Conservation (phyloP, 2,113 vertebrate genomes). For the Pongo abelii region DNA sequence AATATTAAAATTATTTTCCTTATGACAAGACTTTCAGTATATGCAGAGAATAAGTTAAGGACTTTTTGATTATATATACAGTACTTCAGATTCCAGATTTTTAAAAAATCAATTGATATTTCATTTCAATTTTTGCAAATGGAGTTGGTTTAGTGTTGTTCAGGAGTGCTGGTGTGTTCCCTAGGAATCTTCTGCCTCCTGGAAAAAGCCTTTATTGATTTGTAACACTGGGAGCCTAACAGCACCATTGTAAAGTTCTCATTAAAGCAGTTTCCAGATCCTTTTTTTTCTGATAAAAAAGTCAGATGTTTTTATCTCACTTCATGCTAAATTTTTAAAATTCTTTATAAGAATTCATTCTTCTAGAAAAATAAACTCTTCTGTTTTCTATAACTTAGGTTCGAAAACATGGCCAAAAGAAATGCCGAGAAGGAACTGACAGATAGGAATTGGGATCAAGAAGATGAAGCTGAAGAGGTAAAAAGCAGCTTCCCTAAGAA, state of each 20-base stretch:
- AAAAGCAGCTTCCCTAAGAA: background rate
- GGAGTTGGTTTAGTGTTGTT: background rate
- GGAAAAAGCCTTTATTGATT: accelerated
- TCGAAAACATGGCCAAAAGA: constrained; percentile 93
- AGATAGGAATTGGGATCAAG: constrained; percentile 98
- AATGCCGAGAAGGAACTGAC: constrained; percentile 97
- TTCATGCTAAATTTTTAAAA: background rate
- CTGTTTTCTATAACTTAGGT: constrained; percentile 49
- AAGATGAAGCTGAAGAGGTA: constrained; percentile 96
- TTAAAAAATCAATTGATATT: background rate
- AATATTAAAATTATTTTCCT: background rate
- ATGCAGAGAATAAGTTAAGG: background rate
- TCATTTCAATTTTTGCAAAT: background rate
- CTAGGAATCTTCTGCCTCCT: background rate
- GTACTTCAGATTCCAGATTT: background rate
- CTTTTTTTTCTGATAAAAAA: too few species aligned
- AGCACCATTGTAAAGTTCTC: accelerated
- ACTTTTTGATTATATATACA: background rate
- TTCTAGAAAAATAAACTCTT: constrained; percentile 7
- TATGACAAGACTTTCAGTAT: background rate
- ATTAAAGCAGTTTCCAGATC: background rate
- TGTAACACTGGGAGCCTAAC: accelerated
- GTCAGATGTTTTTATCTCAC: background rate
- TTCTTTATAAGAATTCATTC: background rate
- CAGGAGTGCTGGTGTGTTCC: background rate